These are phyloP conservation scores for Planococcus citri DNA, from an alignment of 1,140 invertebrate species.

Conservation along the genomic window DNA sequence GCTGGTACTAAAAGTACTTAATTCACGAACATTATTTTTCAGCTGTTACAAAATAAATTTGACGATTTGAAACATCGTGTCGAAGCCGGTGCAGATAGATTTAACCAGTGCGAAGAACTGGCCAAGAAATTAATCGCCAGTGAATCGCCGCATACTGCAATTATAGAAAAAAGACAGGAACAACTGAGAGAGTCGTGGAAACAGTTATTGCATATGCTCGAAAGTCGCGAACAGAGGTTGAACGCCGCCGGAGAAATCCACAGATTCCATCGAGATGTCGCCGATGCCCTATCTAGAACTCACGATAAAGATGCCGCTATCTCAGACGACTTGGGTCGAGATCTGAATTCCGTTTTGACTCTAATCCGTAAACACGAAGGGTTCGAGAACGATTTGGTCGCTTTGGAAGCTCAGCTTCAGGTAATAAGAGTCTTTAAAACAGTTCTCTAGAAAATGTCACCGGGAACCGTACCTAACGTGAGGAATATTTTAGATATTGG, in stretches of 20 bases:
- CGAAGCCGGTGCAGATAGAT: constrained; percentile 80
- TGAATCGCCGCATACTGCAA: constrained; percentile 74
- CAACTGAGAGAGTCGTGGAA: constrained; percentile 75
- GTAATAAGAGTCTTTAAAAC: no score
- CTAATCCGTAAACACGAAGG: constrained; percentile 74
- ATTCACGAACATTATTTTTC: constrained; percentile 27
- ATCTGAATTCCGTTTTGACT: constrained; percentile 74
- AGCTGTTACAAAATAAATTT: constrained; percentile 82
- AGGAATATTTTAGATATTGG: constrained; percentile 66
- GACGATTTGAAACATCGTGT: constrained; percentile 88
- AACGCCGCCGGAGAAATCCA: constrained; percentile 91
- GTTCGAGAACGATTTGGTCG: constrained; percentile 89
- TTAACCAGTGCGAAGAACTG: constrained; percentile 81
- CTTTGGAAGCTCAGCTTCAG: constrained; percentile 83
- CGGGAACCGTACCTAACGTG: no score
- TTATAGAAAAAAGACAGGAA: constrained; percentile 76
- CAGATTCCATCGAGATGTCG: constrained; percentile 89
- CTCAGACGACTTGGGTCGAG: constrained; percentile 71
- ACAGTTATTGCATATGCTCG: constrained; percentile 69
- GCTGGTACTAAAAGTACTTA: not conserved
- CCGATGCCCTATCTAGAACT: constrained; percentile 79
- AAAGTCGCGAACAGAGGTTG: constrained; percentile 70
- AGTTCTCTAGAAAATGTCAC: no score
- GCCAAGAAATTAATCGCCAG: constrained; percentile 79
- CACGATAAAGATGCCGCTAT: constrained; percentile 75